Conservation (phyloP, 2,888 invertebrate genomes). For the Plagodis pulveraria region DNA sequence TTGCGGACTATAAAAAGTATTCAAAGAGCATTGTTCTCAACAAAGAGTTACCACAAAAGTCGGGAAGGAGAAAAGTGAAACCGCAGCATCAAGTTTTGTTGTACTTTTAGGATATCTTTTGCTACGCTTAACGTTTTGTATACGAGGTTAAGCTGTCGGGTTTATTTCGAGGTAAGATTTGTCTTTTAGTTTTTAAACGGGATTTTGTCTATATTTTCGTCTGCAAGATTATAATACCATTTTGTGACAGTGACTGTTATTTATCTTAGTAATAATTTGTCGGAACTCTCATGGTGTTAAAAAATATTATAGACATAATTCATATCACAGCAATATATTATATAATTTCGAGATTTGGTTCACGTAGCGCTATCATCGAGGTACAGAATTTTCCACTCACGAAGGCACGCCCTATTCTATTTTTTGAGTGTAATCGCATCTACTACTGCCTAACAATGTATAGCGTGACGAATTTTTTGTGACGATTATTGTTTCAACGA, state of each 20-base stretch:
- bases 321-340: too few relatives aligned
- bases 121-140: constrained; percentile 36
- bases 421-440: too few relatives aligned
- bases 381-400: too few relatives aligned
- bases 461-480: too few relatives aligned
- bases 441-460: too few relatives aligned
- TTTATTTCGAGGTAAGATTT: constrained; percentile 1
- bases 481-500: too few relatives aligned
- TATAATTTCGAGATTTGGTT: too few relatives aligned
- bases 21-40: constrained; percentile 40
- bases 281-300: too few relatives aligned
- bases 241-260: not conserved
- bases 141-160: constrained; percentile 10
- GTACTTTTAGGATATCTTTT: constrained; percentile 37
- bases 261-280: too few relatives aligned
- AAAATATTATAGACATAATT: too few relatives aligned
- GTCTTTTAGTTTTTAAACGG: constrained; percentile 9
- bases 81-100: constrained; percentile 39
- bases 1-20: constrained; percentile 26
- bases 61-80: constrained; percentile 38
- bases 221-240: not conserved
- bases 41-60: constrained; percentile 50
- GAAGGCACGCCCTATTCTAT: too few relatives aligned
- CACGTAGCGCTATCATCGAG: too few relatives aligned
- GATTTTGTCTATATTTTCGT: not conserved